Conservation (phyloP, 2,797 vertebrate genomes). For the Falco naumanni region DNA sequence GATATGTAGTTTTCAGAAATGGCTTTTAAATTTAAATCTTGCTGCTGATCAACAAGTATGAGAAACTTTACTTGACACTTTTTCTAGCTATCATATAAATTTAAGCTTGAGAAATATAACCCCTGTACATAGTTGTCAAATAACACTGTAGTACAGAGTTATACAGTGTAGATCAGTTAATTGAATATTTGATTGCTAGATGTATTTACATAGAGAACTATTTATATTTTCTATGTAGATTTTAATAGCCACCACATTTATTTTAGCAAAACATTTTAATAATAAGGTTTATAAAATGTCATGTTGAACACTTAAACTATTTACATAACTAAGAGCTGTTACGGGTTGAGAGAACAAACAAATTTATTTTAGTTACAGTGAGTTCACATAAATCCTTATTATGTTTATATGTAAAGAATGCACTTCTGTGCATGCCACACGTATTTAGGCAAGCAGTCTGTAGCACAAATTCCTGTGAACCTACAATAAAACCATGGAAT, state of each 20-base stretch:
- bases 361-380: slow-evolving; percentile 44
- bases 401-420: neutral
- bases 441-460: neutral
- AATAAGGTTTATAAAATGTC: slow-evolving; percentile 57
- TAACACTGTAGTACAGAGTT: slow-evolving; percentile 35
- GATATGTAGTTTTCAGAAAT: slow-evolving; percentile 38
- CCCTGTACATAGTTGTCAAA: neutral
- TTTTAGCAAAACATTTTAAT: slow-evolving; percentile 54
- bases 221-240: slow-evolving; percentile 52
- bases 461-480: neutral
- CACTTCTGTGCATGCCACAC: neutral
- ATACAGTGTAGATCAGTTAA: slow-evolving; percentile 49
- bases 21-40: slow-evolving; percentile 52
- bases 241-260: slow-evolving; percentile 61
- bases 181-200: slow-evolving; percentile 56
- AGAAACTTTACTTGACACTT: slow-evolving; percentile 51
- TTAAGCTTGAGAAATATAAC: slow-evolving; percentile 42
- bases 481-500: neutral
- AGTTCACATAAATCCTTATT: slow-evolving; percentile 50
- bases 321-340: slow-evolving; percentile 51
- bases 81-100: slow-evolving; percentile 29
- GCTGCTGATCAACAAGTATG: slow-evolving; percentile 32
- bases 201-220: slow-evolving; percentile 64
- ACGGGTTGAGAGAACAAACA: slow-evolving; percentile 34
- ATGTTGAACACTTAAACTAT: slow-evolving; percentile 50